Evolutionary conservation across 1,140 invertebrate genomes (phyloP), one percentile per base, ranked within the genome.

Genomic region (Conus betulinus): DNA sequence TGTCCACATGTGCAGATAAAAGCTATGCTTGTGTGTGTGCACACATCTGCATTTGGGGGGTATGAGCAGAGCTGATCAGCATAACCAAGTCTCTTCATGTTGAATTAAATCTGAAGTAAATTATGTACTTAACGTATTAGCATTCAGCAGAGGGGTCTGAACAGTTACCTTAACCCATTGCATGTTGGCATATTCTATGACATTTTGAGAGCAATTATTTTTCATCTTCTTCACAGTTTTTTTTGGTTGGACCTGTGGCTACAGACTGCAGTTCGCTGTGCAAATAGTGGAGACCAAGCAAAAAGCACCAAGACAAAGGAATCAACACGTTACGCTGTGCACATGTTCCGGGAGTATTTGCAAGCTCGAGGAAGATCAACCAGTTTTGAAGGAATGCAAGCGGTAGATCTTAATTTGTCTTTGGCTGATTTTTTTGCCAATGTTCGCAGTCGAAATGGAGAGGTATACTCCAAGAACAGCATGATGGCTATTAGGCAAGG

Each of bases 251-350:
- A 67, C 53, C 71, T 39, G 71, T 74, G 63, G 85, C 71, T 52
- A 10, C 84, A 74, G 13, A 23, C 63, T 20, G 63, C 85, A 23
- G 53, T 87, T 51, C 23, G 27, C 52, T 71, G 39, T 25, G 23
- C 85, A 52, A 39, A 79, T 76, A 67, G 52, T 57, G 85, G 39
- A 53, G 85, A 87, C n/a, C 74, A 39, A n/a, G 67, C 85, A 11
- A 76, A 67, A 74, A 87, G 85, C 71, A 78, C 85, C 27, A 87
- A 87, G 71, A 87, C 85, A 27, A 57, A 27, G 74, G 71, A 78
- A 79, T 67, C 85, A 17, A 87, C 67, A 78, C 85, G 85, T 23
- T 87, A 87, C 57, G 85, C 85, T 74, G 85, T 79, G 71, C 63
- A 87, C 25, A 25, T 87, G 13, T 78, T 87, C 53, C 71, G 27